Evolutionary conservation across 2,797 vertebrate species (phyloP), one percentile per base, ranked within the genome.

Genomic region (Lacerta agilis): DNA sequence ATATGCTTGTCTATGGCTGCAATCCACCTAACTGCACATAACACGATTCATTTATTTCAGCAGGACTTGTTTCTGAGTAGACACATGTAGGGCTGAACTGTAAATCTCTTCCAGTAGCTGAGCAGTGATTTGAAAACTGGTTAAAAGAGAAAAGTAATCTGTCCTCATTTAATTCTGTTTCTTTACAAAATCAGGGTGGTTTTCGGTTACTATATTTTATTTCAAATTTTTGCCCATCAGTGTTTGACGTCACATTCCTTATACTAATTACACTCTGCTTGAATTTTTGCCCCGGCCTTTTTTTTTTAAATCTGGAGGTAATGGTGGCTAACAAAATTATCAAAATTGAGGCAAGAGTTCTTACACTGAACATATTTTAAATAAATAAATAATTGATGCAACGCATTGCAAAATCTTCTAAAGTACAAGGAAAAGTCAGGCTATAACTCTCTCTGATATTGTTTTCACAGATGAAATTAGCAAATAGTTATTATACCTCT

Each of bases 401-500:
- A 43, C 43, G 25, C 25, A 41, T 86, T 78, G 38, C 38, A 76
- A 45, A 76, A 87, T 36, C 55, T 73, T 41, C 49, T 67, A 27
- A 41, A 87, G 25, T 67, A 4, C 61, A 82, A 66, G 58, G 20
- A 66, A 67, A 66, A 66, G n/a, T 43, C 77, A 10, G 33, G 18
- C 11, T 55, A 41, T 49, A 55, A 83, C 36, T 72, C 4, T 66
- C 61, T 69, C 29, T n/a, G 18, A 45, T 1, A 78, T 25, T 18
- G 41, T 73, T 90, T 88, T 76, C 25, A 82, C 3, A 72, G 85
- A 85, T 8, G 41, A 81, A 80, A 80, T 61, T 15, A 13, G n/a
- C 11, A 71, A 49, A 45, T 91, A 72, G 3, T 64, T 83, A 55
- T 55, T 55, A 87, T 87, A 71, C 80, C 85, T 81, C 80, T 45